These are phyloP conservation scores for Gymnocypris eckloni DNA, from an alignment of 2,797 vertebrate genomes.

Conservation along the genomic window DNA sequence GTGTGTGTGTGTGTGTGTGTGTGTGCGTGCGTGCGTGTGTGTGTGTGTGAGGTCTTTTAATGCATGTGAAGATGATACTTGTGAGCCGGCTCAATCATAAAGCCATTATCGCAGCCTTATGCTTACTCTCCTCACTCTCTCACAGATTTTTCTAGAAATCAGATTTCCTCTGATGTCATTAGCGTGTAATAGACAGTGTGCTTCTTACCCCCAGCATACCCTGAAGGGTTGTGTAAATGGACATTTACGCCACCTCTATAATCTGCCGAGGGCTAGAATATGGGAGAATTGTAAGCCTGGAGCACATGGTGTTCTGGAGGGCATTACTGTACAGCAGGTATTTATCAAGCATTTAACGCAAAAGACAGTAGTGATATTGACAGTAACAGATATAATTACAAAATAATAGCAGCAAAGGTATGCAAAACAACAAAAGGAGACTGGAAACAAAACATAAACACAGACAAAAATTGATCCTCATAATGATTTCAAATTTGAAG, in stretches of 20 bases:
- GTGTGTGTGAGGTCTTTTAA: slow-evolving; percentile 35
- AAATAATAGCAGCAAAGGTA: not conserved
- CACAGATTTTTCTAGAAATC: slow-evolving; percentile 56
- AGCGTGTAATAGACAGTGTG: slow-evolving; percentile 70
- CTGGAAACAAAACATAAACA: not conserved
- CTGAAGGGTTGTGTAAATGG: slow-evolving; percentile 69
- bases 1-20: slow-evolving; percentile 40
- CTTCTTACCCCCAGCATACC: slow-evolving; percentile 62
- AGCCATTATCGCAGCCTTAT: slow-evolving; percentile 58
- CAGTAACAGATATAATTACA: not conserved
- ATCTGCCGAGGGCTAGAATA: slow-evolving; percentile 47
- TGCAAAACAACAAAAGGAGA: not conserved
- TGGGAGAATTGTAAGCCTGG: slow-evolving; percentile 10
- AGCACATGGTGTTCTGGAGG: slow-evolving; percentile 34
- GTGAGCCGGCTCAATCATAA: slow-evolving; percentile 57
- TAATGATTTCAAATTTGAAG: not conserved
- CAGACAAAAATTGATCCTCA: not conserved
- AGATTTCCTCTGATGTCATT: slow-evolving; percentile 73
- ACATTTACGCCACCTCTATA: slow-evolving; percentile 60
- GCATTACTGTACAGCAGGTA: slow-evolving; percentile 30
- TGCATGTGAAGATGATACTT: slow-evolving; percentile 43
- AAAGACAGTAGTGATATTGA: not conserved
- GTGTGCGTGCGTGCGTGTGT: slow-evolving; percentile 16
- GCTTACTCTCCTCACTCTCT: slow-evolving; percentile 26
- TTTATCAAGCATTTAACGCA: slow-evolving; percentile 15